A percentile compares a stretch with the other conserved stretches of the same genome.
Conservation (phyloP, 2,113 vertebrate species). For the Centrocercus urophasianus region DNA sequence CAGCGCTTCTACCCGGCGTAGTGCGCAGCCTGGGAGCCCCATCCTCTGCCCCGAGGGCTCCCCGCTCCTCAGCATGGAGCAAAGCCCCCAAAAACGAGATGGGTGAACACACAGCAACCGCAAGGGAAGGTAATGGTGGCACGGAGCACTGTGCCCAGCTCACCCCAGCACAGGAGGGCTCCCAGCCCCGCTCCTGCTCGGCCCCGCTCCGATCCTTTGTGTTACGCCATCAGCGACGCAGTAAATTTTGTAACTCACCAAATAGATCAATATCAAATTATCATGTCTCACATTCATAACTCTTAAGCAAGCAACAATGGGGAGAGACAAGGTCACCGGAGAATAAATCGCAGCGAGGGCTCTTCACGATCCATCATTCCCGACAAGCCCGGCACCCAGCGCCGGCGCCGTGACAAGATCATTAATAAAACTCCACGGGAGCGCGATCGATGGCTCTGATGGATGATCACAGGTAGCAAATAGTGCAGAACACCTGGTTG, state of each 20-base stretch:
- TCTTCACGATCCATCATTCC: constrained; percentile 91
- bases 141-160: too few species aligned
- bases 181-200: too few species aligned
- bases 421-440: constrained; percentile 91
- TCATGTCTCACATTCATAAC: constrained; percentile 91
- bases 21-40: background rate
- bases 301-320: constrained; percentile 87
- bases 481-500: constrained; percentile 91
- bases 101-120: too few species aligned
- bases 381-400: constrained; percentile 86
- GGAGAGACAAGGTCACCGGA: constrained; percentile 92
- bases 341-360: constrained; percentile 91
- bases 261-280: constrained; percentile 90
- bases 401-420: constrained; percentile 87
- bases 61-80: background rate
- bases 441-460: constrained; percentile 89
- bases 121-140: too few species aligned
- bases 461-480: constrained; percentile 91
- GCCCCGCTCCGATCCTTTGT: constrained; percentile 35
- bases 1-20: constrained; percentile 78
- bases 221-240: constrained; percentile 58
- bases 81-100: too few species aligned
- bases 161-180: too few species aligned
- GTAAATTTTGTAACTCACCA: constrained; percentile 74
- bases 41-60: too few species aligned